Percentiles rank a stretch among this genome's conserved stretches.
phyloP scores from a whole-genome alignment of 1,140 invertebrate species.

The Andrena cerasifolii region DNA sequence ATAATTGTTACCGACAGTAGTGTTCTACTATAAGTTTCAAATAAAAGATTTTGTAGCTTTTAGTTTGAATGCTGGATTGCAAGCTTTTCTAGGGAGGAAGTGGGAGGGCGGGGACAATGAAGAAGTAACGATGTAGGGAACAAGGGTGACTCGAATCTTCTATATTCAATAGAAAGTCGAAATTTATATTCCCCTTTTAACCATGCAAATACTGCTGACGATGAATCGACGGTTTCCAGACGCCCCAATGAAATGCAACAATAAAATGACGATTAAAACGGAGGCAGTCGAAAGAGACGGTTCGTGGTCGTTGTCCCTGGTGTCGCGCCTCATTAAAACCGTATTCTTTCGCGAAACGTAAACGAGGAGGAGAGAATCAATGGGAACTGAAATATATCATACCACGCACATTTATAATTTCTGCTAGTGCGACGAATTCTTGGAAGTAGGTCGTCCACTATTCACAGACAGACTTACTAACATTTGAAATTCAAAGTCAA shows the following conservation, averaged over 20 bases:
- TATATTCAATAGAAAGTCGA: slow-evolving; percentile 1
- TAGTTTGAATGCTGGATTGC: too few relatives aligned
- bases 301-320: slow-evolving; percentile 7
- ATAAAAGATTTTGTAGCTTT: too few relatives aligned
- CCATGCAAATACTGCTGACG: not conserved
- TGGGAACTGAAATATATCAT: slow-evolving; percentile 10
- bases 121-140: not conserved
- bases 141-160: slow-evolving; percentile 4
- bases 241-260: slow-evolving; percentile 25
- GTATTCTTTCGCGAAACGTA: slow-evolving; percentile 42
- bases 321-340: slow-evolving; percentile 45
- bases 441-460: too few relatives aligned
- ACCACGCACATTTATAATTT: slow-evolving; percentile 2
- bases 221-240: slow-evolving; percentile 21
- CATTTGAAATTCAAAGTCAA: too few relatives aligned
- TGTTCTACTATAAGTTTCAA: too few relatives aligned
- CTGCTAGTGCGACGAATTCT: too few relatives aligned
- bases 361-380: slow-evolving; percentile 32
- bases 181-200: slow-evolving; percentile 2
- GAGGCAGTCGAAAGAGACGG: not conserved
- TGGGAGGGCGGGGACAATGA: too few relatives aligned
- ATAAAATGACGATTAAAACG: slow-evolving; percentile 35
- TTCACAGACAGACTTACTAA: too few relatives aligned
- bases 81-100: too few relatives aligned
- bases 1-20: too few relatives aligned